Conservation (phyloP, 2,888 invertebrate species). For the Caenorhabditis japonica region DNA sequence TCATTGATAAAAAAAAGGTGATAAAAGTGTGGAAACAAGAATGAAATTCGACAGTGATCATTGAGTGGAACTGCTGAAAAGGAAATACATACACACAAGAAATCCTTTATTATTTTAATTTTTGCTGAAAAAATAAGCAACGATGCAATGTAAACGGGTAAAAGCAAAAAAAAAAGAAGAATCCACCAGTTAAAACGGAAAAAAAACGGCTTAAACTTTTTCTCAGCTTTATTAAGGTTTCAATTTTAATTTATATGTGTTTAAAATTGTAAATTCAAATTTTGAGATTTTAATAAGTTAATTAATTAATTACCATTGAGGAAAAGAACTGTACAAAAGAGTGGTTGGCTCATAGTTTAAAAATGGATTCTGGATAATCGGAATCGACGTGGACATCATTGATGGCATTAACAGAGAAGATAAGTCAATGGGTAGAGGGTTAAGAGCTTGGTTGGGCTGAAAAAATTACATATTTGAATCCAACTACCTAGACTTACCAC, state of each 20-base stretch:
- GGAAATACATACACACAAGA: too few relatives aligned
- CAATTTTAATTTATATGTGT: too few relatives aligned
- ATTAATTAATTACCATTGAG: slow-evolving; percentile 47
- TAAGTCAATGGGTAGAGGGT: slow-evolving; percentile 42
- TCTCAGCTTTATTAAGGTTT: too few relatives aligned
- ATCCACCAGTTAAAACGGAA: neutral
- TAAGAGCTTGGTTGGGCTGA: slow-evolving; percentile 34
- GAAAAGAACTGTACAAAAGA: slow-evolving; percentile 48
- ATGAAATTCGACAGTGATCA: slow-evolving; percentile 14
- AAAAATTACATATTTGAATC: slow-evolving; percentile 12
- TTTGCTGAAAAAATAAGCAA: too few relatives aligned
- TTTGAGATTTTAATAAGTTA: too few relatives aligned
- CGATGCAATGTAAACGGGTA: slow-evolving; percentile 14
- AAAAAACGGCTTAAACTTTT: too few relatives aligned
- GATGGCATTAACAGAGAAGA: slow-evolving; percentile 44
- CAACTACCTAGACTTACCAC: slow-evolving; percentile 14
- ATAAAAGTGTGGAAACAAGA: neutral
- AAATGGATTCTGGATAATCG: slow-evolving; percentile 44
- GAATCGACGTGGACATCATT: slow-evolving; percentile 34
- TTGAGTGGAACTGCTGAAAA: too few relatives aligned
- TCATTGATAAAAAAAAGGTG: slow-evolving; percentile 2
- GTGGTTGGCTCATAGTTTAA: slow-evolving; percentile 49
- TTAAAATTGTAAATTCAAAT: slow-evolving; percentile 9
- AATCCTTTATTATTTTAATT: too few relatives aligned
- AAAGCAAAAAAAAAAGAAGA: neutral